phyloP scores from a whole-genome alignment of 1,140 invertebrate genomes.

The Nasonia vitripennis region DNA sequence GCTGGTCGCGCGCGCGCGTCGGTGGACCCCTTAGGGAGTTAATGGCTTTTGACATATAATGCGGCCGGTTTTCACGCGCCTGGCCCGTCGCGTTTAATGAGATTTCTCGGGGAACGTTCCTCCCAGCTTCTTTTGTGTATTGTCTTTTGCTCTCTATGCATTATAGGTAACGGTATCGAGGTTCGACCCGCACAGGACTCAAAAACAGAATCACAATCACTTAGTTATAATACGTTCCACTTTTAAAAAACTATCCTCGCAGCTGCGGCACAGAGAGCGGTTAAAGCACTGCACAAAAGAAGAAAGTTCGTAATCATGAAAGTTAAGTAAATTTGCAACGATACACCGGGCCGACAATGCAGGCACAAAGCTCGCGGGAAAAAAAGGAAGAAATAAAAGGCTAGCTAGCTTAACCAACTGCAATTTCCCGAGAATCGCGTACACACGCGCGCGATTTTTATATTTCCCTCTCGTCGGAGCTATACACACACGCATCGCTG shows the following conservation, averaged over 20 bases:
- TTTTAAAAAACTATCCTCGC: no score
- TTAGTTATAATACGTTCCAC: no score
- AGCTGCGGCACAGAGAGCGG: no score
- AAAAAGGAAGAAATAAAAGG: background rate
- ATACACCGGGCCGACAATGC: background rate
- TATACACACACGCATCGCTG: background rate
- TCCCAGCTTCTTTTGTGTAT: no score
- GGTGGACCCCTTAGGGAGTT: conserved; percentile 16
- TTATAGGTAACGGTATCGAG: no score
- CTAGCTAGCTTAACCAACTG: background rate
- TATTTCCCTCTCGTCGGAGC: background rate
- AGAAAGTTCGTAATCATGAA: conserved; percentile 37
- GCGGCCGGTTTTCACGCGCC: conserved; percentile 36
- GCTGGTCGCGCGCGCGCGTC: background rate
- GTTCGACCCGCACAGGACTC: no score
- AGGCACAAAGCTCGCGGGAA: background rate
- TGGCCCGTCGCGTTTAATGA: conserved; percentile 39
- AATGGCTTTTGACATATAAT: conserved; percentile 41
- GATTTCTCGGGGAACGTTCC: conserved; percentile 13
- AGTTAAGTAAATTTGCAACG: conserved; percentile 18
- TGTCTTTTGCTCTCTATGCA: no score
- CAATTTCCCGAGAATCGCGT: conserved; percentile 1
- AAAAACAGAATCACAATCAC: no score
- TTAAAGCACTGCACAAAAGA: background rate
- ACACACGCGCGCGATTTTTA: background rate